Evolutionary conservation across 1,140 invertebrate genomes (phyloP).

Genomic region (Drosophila grimshawi): DNA sequence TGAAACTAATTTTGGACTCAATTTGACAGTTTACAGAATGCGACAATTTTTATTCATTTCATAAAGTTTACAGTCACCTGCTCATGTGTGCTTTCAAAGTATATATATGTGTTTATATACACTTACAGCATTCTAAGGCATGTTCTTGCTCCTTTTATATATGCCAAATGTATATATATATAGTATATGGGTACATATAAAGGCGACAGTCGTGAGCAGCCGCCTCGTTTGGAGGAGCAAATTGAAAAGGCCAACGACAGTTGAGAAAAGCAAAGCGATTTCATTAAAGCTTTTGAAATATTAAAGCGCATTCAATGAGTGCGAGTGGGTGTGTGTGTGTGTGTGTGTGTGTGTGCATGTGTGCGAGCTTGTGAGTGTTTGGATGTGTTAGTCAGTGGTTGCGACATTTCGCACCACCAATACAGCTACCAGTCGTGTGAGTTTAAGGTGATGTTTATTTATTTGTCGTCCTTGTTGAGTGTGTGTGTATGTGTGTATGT

Average conservation of each 20-base stretch:
- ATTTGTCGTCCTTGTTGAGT: conserved; percentile 35
- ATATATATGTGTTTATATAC: background rate
- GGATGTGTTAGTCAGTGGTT: conserved; percentile 2
- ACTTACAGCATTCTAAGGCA: background rate
- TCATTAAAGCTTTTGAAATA: conserved; percentile 78
- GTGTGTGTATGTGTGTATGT: conserved; percentile 14
- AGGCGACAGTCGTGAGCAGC: conserved; percentile 1
- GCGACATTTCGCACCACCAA: conserved; percentile 16
- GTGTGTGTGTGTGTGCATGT: conserved; percentile 7
- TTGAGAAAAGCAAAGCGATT: conserved; percentile 64
- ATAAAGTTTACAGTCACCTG: conserved; percentile 30
- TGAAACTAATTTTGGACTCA: conserved; percentile 49
- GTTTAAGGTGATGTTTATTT: conserved; percentile 48
- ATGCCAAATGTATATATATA: conserved; percentile 2
- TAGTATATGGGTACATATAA: conserved; percentile 1
- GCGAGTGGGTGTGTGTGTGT: conserved; percentile 10
- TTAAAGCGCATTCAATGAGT: conserved; percentile 69
- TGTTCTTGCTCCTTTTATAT: background rate
- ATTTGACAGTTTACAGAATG: conserved; percentile 47
- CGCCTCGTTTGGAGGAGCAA: conserved; percentile 44
- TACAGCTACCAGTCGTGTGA: conserved; percentile 20
- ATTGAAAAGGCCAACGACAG: conserved; percentile 68
- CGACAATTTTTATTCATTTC: conserved; percentile 57
- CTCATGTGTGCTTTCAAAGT: background rate
- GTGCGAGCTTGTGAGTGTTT: background rate